phyloP scores from a whole-genome alignment of 2,113 vertebrate species.

The Ammodytes dubius region DNA sequence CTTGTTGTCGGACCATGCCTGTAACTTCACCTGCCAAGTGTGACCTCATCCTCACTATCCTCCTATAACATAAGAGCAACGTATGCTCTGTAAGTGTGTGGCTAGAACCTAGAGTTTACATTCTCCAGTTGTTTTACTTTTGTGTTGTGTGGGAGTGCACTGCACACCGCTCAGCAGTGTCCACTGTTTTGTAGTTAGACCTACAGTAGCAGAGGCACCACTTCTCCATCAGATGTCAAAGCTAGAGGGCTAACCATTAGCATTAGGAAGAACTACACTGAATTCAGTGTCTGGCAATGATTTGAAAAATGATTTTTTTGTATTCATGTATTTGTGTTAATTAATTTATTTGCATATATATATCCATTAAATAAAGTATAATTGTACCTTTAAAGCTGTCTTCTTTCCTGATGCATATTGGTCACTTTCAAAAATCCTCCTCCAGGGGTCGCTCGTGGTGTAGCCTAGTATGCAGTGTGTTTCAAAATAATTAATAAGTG shows the following conservation, averaged over 20 bases:
- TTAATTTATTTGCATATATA: conserved; percentile 53
- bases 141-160: neutral
- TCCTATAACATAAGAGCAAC: conserved; percentile 25
- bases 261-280: conserved; percentile 16
- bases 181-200: conserved; percentile 22
- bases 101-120: conserved; percentile 2
- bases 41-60: conserved; percentile 33
- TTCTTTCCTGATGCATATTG: neutral
- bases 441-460: neutral
- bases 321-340: conserved; percentile 28
- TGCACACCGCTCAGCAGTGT: conserved; percentile 1
- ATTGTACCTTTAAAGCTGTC: neutral
- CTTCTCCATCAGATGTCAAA: conserved; percentile 21
- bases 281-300: conserved; percentile 11
- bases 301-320: conserved; percentile 1
- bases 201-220: neutral
- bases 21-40: conserved; percentile 26
- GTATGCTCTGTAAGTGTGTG: neutral
- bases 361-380: conserved; percentile 74
- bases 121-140: neutral
- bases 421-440: neutral
- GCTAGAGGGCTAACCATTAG: conserved; percentile 43
- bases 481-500: no score
- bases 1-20: conserved; percentile 42
- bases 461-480: no score